A percentile compares a stretch with the other conserved stretches of the same genome.
Conservation (phyloP, 1,140 invertebrate species). For the Meloidogyne floridensis region DNA sequence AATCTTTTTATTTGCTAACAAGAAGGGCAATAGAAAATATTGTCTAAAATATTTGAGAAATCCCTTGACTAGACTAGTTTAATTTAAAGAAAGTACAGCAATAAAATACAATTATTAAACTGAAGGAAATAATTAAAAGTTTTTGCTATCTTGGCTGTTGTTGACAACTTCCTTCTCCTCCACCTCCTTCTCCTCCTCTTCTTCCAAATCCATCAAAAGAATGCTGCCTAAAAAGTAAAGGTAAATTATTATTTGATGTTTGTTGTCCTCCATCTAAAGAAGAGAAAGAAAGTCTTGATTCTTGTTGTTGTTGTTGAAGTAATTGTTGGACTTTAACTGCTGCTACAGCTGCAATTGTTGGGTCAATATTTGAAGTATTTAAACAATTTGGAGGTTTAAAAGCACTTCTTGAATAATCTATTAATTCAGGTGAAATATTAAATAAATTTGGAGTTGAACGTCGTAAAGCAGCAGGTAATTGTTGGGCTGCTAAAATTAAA, state of each 20-base stretch:
- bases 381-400: conserved; percentile 29
- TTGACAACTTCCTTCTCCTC: background rate
- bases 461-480: conserved; percentile 28
- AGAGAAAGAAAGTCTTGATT: background rate
- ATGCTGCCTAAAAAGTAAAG: conserved; percentile 40
- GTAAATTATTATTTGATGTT: background rate
- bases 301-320: conserved; percentile 26
- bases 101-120: no score
- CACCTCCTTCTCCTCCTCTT: background rate
- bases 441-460: conserved; percentile 44
- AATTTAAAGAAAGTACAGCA: no score
- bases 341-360: conserved; percentile 37
- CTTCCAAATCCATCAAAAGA: conserved; percentile 49
- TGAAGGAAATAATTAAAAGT: background rate
- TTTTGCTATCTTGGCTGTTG: background rate
- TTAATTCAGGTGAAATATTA: background rate
- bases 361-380: conserved; percentile 12
- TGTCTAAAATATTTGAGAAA: no score
- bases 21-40: no score
- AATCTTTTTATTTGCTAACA: no score
- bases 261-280: background rate
- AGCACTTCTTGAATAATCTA: conserved; percentile 26
- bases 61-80: no score
- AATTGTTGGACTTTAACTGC: conserved; percentile 29
- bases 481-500: conserved; percentile 46